A percentile compares a stretch with the other conserved stretches of the same genome.
These are phyloP conservation scores for Chydorus sphaericus DNA, from an alignment of 2,888 invertebrate genomes.

Conservation along the genomic window DNA sequence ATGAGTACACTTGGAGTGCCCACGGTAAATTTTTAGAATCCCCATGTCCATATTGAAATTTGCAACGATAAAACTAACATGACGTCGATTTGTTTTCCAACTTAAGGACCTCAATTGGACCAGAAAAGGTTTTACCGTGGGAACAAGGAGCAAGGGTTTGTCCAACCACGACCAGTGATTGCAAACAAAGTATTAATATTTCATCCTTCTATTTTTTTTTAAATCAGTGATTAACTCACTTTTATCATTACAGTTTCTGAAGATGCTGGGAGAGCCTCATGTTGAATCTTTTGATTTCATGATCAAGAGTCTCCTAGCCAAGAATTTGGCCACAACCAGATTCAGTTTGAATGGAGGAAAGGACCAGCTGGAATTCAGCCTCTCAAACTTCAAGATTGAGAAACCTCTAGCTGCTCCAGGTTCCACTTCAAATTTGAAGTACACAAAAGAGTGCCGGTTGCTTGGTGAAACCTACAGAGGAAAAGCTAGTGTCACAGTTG, in stretches of 20 bases:
- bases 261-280: constrained; percentile 64
- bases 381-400: constrained; percentile 30
- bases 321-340: constrained; percentile 48
- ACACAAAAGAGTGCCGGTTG: constrained; percentile 76
- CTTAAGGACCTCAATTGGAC: too few relatives aligned
- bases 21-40: too few relatives aligned
- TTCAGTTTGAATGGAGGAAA: constrained; percentile 52
- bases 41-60: too few relatives aligned
- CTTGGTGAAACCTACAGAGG: constrained; percentile 69
- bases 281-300: constrained; percentile 86
- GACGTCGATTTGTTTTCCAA: too few relatives aligned
- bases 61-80: too few relatives aligned
- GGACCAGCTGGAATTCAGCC: constrained; percentile 45
- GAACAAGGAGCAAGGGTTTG: too few relatives aligned
- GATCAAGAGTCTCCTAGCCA: constrained; percentile 55
- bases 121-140: too few relatives aligned
- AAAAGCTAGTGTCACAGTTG: constrained; percentile 48
- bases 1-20: too few relatives aligned
- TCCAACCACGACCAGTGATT: too few relatives aligned
- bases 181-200: too few relatives aligned
- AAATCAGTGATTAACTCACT: too few relatives aligned
- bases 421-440: constrained; percentile 33
- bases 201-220: too few relatives aligned
- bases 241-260: constrained; percentile 46
- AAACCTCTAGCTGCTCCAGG: constrained; percentile 27